These are phyloP conservation scores for Mus spretus DNA, from an alignment of 2,797 vertebrate species.

Conservation along the genomic window DNA sequence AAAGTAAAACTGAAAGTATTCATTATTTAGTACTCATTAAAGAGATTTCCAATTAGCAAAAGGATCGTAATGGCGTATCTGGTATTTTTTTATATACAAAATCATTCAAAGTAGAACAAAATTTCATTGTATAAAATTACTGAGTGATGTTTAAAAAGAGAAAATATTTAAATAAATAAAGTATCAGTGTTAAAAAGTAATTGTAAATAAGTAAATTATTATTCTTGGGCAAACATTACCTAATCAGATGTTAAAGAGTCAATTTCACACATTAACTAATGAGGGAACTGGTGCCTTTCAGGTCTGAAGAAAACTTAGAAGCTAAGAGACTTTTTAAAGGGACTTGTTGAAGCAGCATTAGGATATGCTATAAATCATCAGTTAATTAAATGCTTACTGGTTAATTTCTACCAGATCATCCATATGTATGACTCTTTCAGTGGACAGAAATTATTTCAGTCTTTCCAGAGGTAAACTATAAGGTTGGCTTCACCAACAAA, in stretches of 20 bases:
- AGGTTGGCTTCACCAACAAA: background rate
- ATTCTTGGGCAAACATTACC: background rate
- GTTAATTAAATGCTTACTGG: conserved; percentile 17
- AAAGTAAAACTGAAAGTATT: background rate
- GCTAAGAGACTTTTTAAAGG: background rate
- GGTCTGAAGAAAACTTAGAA: background rate
- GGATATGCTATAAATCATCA: background rate
- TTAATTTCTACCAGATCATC: conserved; percentile 56
- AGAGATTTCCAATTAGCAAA: conserved; percentile 6
- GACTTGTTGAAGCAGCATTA: conserved; percentile 39
- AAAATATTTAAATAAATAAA: conserved; percentile 44
- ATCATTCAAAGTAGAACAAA: conserved; percentile 9
- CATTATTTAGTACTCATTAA: background rate
- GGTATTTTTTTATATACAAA: background rate
- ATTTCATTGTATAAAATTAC: background rate
- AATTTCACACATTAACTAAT: conserved; percentile 12
- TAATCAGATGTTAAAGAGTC: background rate
- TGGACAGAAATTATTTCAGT: conserved; percentile 6
- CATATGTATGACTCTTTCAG: background rate
- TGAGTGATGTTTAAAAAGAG: conserved; percentile 40
- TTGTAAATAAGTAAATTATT: conserved; percentile 19
- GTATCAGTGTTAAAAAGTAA: background rate
- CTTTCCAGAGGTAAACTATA: background rate
- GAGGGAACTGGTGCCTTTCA: background rate
- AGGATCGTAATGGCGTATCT: background rate